A percentile compares a stretch with the other conserved stretches of the same genome.
Conservation (phyloP, 2,797 vertebrate species). For the Tachyglossus aculeatus region DNA sequence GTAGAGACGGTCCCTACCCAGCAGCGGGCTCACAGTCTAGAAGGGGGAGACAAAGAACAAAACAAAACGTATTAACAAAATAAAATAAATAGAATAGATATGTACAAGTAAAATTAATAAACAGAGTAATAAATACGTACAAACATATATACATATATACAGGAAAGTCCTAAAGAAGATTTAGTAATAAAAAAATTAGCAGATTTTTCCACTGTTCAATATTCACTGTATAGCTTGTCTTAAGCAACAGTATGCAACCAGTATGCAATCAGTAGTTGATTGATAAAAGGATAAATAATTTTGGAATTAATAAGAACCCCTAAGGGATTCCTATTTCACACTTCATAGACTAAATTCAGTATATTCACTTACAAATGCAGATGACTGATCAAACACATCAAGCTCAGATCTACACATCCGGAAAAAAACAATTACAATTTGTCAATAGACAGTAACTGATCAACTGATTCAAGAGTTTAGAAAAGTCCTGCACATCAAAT, state of each 20-base stretch:
- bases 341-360: constrained; percentile 52
- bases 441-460: constrained; percentile 40
- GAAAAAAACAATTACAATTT: constrained; percentile 43
- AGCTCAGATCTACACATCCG: constrained; percentile 36
- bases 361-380: constrained; percentile 59
- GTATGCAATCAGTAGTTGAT: constrained; percentile 66
- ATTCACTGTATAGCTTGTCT: constrained; percentile 33
- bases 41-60: too few species aligned
- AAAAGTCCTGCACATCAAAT: too few species aligned
- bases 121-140: too few species aligned
- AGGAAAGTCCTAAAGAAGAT: constrained; percentile 49
- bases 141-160: too few species aligned
- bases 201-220: constrained; percentile 31
- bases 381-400: constrained; percentile 44
- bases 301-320: constrained; percentile 56
- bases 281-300: constrained; percentile 72
- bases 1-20: too few species aligned
- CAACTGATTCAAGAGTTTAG: too few species aligned
- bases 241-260: constrained; percentile 52
- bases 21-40: too few species aligned
- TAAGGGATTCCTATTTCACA: constrained; percentile 50
- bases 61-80: too few species aligned
- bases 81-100: too few species aligned
- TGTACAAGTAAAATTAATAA: too few species aligned
- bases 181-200: constrained; percentile 54